Conservation (phyloP, 2,113 vertebrate genomes). For the Enhydra lutris region DNA sequence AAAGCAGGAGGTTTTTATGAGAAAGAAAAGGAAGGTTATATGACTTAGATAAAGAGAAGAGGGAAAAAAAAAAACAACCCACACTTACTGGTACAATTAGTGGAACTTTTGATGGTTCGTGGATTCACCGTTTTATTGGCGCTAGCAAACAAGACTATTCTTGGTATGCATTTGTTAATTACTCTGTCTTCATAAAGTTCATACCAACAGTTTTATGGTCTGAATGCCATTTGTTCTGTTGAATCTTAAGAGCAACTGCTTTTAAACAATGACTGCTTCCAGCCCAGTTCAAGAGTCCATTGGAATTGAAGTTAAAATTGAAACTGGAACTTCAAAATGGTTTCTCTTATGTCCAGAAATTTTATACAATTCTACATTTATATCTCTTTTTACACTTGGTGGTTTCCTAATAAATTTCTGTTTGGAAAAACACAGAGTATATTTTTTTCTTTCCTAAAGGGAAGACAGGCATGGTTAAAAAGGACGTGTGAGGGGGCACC, state of each 20-base stretch:
- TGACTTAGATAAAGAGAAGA: neutral
- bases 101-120: neutral
- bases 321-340: neutral
- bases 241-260: neutral
- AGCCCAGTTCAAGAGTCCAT: neutral
- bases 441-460: neutral
- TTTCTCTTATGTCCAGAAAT: neutral
- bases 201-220: neutral
- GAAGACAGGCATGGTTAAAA: neutral
- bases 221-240: neutral
- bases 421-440: neutral
- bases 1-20: neutral
- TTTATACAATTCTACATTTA: neutral
- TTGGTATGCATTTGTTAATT: neutral
- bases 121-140: neutral
- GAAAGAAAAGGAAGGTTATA: neutral
- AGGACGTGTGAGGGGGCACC: no score
- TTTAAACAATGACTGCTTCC: neutral
- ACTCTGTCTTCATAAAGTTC: neutral
- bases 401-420: neutral
- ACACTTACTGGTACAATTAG: neutral
- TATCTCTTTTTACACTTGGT: neutral
- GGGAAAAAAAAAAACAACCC: neutral
- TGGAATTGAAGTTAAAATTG: neutral
- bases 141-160: neutral